These are phyloP conservation scores for Bruchidius siliquastri DNA, from an alignment of 2,888 invertebrate species.

Conservation along the genomic window DNA sequence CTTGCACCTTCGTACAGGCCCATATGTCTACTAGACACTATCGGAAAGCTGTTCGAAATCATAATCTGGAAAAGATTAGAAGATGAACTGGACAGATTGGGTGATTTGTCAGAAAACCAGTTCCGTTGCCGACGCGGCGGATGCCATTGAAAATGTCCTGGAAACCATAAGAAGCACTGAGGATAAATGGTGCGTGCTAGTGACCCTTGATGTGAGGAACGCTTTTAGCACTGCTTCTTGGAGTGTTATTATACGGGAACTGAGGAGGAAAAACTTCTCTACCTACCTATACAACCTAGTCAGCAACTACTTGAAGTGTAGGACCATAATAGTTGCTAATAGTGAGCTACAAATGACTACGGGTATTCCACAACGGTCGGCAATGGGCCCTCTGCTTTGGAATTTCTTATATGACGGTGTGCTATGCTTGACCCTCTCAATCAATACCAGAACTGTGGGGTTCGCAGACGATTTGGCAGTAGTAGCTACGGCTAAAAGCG, in stretches of 20 bases:
- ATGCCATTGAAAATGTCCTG: slow-evolving; percentile 1
- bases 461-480: slow-evolving; percentile 9
- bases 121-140: background rate
- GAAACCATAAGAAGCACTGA: background rate
- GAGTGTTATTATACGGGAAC: background rate
- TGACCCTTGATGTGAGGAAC: slow-evolving; percentile 6
- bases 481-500: background rate
- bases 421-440: background rate
- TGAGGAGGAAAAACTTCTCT: background rate
- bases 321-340: background rate
- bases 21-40: slow-evolving; percentile 5
- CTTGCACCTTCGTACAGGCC: slow-evolving; percentile 5
- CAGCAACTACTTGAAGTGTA: background rate
- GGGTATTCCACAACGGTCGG: slow-evolving; percentile 5
- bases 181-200: background rate
- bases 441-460: background rate
- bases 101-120: too few relatives aligned
- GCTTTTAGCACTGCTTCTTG: slow-evolving; percentile 5
- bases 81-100: too few relatives aligned
- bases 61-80: slow-evolving; percentile 2
- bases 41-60: slow-evolving; percentile 4
- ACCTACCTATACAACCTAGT: background rate
- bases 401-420: slow-evolving; percentile 3
- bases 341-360: background rate
- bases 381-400: slow-evolving; percentile 5